phyloP scores from a whole-genome alignment of 1,140 invertebrate genomes.

The Leucophenga varia region DNA sequence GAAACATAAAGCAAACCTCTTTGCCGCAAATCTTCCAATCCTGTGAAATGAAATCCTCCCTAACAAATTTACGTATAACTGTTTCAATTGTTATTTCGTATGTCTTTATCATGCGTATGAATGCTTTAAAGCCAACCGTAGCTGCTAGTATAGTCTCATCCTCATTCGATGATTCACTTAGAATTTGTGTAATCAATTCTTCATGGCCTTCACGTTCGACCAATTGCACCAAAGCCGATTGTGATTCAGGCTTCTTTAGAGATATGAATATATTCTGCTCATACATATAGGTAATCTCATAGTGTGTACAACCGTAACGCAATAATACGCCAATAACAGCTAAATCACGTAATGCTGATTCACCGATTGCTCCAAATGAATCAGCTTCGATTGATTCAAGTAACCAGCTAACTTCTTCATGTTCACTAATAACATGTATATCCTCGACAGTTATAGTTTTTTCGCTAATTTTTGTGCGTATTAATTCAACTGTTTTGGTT shows the following conservation, averaged over 20 bases:
- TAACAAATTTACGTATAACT: conserved; percentile 76
- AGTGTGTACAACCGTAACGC: conserved; percentile 71
- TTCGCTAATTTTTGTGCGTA: conserved; percentile 48
- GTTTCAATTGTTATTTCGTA: conserved; percentile 79
- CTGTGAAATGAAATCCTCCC: conserved; percentile 77
- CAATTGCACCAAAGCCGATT: conserved; percentile 77
- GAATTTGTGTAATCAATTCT: conserved; percentile 74
- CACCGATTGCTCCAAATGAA: conserved; percentile 75
- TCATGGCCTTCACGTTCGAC: conserved; percentile 79
- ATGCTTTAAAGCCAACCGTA: conserved; percentile 78
- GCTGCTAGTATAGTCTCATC: conserved; percentile 73
- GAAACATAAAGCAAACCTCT: conserved; percentile 51
- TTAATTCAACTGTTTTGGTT: conserved; percentile 39
- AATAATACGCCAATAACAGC: conserved; percentile 78
- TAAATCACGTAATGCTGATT: conserved; percentile 74
- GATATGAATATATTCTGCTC: conserved; percentile 77
- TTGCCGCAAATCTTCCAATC: conserved; percentile 67
- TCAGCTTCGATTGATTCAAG: conserved; percentile 71
- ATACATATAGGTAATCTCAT: conserved; percentile 76
- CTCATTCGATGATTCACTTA: conserved; percentile 74
- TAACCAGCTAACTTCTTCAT: conserved; percentile 71
- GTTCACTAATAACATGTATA: conserved; percentile 36
- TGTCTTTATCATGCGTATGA: conserved; percentile 80
- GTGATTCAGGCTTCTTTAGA: conserved; percentile 73
- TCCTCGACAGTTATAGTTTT: conserved; percentile 46